phyloP scores from a whole-genome alignment of 2,113 vertebrate genomes.

The Strigops habroptila region DNA sequence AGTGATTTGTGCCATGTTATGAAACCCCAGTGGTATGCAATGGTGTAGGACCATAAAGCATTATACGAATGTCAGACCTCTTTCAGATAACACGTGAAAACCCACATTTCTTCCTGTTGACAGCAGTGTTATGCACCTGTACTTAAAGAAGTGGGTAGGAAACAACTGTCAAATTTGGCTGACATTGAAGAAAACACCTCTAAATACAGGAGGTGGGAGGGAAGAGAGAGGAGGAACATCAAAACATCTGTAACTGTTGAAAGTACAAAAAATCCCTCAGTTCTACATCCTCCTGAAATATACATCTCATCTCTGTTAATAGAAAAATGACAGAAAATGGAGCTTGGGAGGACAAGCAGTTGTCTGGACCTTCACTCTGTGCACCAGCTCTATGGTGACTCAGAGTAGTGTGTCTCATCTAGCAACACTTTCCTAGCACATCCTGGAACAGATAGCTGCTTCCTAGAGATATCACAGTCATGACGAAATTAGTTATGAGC shows the following conservation, averaged over 20 bases:
- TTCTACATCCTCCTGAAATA: not conserved
- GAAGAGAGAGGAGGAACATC: not conserved
- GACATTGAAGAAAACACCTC: not conserved
- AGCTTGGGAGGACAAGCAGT: not conserved
- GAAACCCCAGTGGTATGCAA: not conserved
- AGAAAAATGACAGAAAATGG: not conserved
- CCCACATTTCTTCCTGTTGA: not conserved
- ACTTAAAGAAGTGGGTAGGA: not conserved
- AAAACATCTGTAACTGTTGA: not conserved
- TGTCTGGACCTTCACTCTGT: not conserved
- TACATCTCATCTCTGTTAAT: not conserved
- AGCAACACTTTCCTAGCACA: not conserved
- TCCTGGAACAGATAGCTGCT: not conserved
- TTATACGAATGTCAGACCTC: not conserved
- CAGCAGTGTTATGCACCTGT: not conserved
- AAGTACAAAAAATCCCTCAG: not conserved
- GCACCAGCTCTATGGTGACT: not conserved
- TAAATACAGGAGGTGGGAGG: not conserved
- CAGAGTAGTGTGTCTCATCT: not conserved
- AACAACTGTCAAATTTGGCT: not conserved
- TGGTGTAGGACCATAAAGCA: not conserved
- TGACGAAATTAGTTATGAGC: not conserved
- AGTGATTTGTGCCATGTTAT: not conserved
- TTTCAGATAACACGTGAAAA: not conserved
- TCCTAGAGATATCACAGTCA: not conserved